These are phyloP conservation scores for Saturnia pavonia DNA, from an alignment of 2,888 invertebrate genomes.

Conservation along the genomic window DNA sequence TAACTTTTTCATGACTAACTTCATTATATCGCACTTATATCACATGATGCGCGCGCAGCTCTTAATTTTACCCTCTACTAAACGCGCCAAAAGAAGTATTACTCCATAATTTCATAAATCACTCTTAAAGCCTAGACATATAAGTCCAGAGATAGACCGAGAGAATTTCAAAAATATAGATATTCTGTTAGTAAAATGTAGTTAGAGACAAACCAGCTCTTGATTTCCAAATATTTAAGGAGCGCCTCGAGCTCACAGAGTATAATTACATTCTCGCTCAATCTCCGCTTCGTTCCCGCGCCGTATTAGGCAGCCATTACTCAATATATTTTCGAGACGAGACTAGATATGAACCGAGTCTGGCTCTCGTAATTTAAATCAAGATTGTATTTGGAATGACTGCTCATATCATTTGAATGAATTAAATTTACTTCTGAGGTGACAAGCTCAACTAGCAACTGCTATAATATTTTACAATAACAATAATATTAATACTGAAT, in stretches of 20 bases:
- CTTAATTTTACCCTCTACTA: not conserved
- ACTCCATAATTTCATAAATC: not conserved
- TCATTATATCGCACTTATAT: too few species aligned
- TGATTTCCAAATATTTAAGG: conserved; percentile 49
- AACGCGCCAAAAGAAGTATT: not conserved
- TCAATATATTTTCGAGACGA: conserved; percentile 30
- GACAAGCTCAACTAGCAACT: not conserved
- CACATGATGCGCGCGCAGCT: not conserved
- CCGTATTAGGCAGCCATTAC: conserved; percentile 42
- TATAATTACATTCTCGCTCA: conserved; percentile 52
- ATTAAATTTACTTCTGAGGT: not conserved
- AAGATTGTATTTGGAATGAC: conserved; percentile 16
- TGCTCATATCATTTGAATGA: not conserved
- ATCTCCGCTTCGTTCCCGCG: conserved; percentile 34
- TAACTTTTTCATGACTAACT: too few species aligned
- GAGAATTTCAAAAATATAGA: conserved; percentile 30
- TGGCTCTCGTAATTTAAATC: conserved; percentile 16
- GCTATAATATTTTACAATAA: too few species aligned
- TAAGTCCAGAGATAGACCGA: not conserved
- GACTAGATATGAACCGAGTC: conserved; percentile 20
- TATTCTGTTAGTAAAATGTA: conserved; percentile 31
- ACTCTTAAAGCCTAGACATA: not conserved
- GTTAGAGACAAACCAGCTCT: conserved; percentile 41
- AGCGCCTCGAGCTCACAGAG: conserved; percentile 33
- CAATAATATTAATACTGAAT: too few species aligned